Evolutionary conservation across 2,888 invertebrate species (phyloP), one percentile per base, ranked within the genome.

Genomic region (Drosophila kokeensis): DNA sequence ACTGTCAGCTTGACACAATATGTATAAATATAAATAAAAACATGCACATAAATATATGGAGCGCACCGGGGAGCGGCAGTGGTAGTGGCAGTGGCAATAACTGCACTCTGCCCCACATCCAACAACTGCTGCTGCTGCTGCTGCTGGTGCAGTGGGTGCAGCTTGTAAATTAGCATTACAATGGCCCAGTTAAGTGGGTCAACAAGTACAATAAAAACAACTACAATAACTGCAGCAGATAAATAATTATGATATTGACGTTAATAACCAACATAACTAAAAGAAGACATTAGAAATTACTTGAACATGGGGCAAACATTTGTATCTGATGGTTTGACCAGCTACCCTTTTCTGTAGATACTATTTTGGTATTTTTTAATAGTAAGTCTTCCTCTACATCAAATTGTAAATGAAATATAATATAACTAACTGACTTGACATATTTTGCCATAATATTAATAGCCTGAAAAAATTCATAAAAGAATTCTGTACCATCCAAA

Each of bases 141-240:
- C 76, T 83, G 87, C 80, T 79, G 83, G 68, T 73, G 63, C 34
- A 40, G 34, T 59, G 73, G 70, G 78, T 78, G 78, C 58, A 68
- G 87, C 76, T 82, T 83, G 83, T 83, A 80, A 88, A 86, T 89
- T 86, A 87, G 53, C 87, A 84, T 84, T 72, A 89, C 87, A 81
- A 84, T 83, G 78, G 71, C 67, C 69, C 65, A 70, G 65, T 64
- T 61, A 86, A 70, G 69, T 84, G 79, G 89, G 83, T 89, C 89
- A 83, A 69, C 83, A 70, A 55, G n/a, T 29, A 55, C 27, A 38
- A 27, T 38, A 57, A 36, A 30, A 34, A 49, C 38, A 36, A 32
- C 36, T n/a, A 38, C 38, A 32, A 48, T 27, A 60, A 15, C 30
- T 32, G 13, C 8, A 55, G 24, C 15, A 59, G 40, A 50, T 54